Base-by-base conservation (phyloP, 2,113 vertebrate species). In the Nyctibius bracteatus region DNA sequence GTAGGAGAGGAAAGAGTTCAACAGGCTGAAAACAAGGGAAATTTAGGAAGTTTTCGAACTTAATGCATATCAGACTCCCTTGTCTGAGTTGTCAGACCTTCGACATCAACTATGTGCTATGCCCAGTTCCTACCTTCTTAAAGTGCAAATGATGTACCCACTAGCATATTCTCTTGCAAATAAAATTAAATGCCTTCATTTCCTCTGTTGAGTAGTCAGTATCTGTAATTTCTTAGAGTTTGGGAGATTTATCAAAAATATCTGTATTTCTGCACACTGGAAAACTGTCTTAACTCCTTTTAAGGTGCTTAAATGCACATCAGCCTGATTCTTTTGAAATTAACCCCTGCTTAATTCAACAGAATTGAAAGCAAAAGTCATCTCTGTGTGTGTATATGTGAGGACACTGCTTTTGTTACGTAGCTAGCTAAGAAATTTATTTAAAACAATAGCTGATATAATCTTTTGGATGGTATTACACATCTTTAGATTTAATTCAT, bases 21-120 rank as follows among this genome's bases (percentile, higher is more conserved):
- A 43, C 37, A 39, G 47, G 12, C 23, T 85, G 59, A 71, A 77
- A 66, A 62, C 22, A 67, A 37, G 35, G 33, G 20, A 67, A 72
- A 41, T 52, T 21, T 46, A 57, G 67, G 30, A 79, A 70, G 20
- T 23, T 10, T 58, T 82, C 3, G 0, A 37, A 73, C 18, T 55
- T 47, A 37, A n/a, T 43, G 10, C 22, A 71, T 57, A n/a, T n/a
- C n/a, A n/a, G n/a, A n/a, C n/a, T n/a, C n/a, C n/a, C n/a, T n/a
- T n/a, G 35, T 35, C 54, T 67, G 16, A 23, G 25, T 62, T 5
- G 2, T 18, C 22, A 59, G 25, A 44, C 22, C 14, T 49, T 46
- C 1, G 5, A 33, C 31, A 55, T 20, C 2, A 2, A 20, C 41
- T 25, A 11, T 3, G 3, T 25, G 15, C n/a, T 58, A 11, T 55